Percentiles rank a stretch among this genome's conserved stretches.
Conservation (phyloP, 2,113 vertebrate species). For the Sclerurus mexicanus region DNA sequence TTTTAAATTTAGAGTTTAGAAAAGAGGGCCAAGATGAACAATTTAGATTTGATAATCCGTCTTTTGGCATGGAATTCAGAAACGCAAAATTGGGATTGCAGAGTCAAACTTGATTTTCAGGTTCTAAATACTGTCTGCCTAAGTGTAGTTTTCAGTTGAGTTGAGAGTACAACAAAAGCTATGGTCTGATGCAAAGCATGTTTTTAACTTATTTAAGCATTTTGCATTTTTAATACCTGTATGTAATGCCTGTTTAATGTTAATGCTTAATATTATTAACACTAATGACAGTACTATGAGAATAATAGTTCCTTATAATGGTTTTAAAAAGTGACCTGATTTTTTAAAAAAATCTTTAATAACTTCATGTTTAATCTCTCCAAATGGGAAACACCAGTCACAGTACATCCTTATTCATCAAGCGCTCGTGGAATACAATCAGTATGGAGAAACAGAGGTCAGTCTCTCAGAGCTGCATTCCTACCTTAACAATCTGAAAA, state of each 20-base stretch:
- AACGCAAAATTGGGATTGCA: neutral
- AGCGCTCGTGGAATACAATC: conserved; percentile 91
- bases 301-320: neutral
- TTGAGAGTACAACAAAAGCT: neutral
- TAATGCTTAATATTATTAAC: neutral
- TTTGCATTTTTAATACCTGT: neutral
- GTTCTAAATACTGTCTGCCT: neutral
- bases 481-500: conserved; percentile 76
- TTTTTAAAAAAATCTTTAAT: neutral
- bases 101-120: neutral
- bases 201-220: neutral
- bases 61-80: neutral
- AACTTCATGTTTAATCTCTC: neutral
- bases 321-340: neutral
- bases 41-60: neutral
- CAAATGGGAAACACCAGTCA: conserved; percentile 69
- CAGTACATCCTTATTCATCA: conserved; percentile 98
- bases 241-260: neutral
- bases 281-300: neutral
- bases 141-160: neutral
- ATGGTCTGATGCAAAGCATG: neutral
- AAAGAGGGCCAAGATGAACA: neutral
- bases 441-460: conserved; percentile 94
- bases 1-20: neutral
- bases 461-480: conserved; percentile 82